Base-by-base conservation (phyloP, 2,888 invertebrate genomes). In the Tethea ocularis region DNA sequence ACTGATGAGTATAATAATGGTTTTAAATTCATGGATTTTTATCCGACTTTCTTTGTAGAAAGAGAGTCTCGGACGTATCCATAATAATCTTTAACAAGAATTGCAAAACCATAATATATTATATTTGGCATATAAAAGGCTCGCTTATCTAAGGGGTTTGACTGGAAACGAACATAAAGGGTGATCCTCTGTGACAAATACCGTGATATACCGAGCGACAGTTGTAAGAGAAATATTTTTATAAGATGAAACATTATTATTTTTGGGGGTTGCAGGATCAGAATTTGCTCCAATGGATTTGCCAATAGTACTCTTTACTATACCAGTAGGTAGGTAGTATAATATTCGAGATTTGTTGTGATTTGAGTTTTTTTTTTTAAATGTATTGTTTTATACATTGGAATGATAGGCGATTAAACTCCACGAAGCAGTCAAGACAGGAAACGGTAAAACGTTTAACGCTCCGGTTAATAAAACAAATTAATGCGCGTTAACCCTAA, bases 121-220 rank as follows among this genome's bases (percentile, higher is more conserved):
- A 93, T 93, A 93, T 93, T 93, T 91, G 93, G 91, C 93, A 91
- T 93, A 93, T 93, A 92, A 93, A 93, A 93, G 92, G 92, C 93
- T 88, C 91, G 91, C 92, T 92, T 93, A 93, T 93, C 93, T 92
- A 92, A 92, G 92, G 93, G 93, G 93, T 93, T 93, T 93, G 93
- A 90, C 92, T 92, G 91, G 91, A 90, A 92, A 90, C 90, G 91
- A 93, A 91, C 93, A 92, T 92, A 93, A 93, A 93, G 93, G 93
- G 93, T 93, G 93, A 93, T 93, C 93, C 91, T 91, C 90, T 91
- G 92, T 93, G 93, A 93, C 93, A 93, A 93, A 93, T 93, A 92
- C 88, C 84, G 91, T 92, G 93, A 92, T 92, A 92, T 92, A 91
- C 91, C 87, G 91, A 87, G 87, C 86, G 92, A 90, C 91, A 90